phyloP scores from a whole-genome alignment of 1,140 invertebrate species.

The Monochamus saltuarius region DNA sequence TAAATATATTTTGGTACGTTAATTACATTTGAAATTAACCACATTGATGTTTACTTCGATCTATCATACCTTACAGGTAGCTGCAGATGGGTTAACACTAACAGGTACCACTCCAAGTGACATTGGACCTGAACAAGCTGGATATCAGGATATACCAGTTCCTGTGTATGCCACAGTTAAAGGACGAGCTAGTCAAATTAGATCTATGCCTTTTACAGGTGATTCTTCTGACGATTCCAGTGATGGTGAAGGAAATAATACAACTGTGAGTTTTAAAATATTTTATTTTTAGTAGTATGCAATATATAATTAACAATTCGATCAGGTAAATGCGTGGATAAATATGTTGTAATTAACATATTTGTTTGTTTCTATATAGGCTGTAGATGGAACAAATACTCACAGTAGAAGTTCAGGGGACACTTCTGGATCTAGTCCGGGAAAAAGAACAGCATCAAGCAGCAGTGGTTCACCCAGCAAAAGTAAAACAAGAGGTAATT shows the following conservation, averaged over 20 bases:
- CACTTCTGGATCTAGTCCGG: slow-evolving; percentile 78
- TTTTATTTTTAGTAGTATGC: slow-evolving; percentile 5
- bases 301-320: not conserved
- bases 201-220: slow-evolving; percentile 92
- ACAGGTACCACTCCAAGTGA: slow-evolving; percentile 51
- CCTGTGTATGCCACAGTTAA: slow-evolving; percentile 96
- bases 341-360: slow-evolving; percentile 3
- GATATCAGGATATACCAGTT: slow-evolving; percentile 84
- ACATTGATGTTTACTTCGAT: too few relatives aligned
- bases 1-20: too few relatives aligned
- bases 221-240: slow-evolving; percentile 94
- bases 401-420: slow-evolving; percentile 84
- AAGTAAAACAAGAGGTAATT: slow-evolving; percentile 66
- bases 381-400: slow-evolving; percentile 56
- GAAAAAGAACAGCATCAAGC: slow-evolving; percentile 67
- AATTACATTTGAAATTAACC: too few relatives aligned
- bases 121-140: slow-evolving; percentile 58
- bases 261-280: slow-evolving; percentile 38
- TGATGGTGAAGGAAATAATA: slow-evolving; percentile 86
- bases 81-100: slow-evolving; percentile 76
- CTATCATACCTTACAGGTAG: slow-evolving; percentile 62
- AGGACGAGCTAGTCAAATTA: slow-evolving; percentile 92
- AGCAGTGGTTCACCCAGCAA: slow-evolving; percentile 82
- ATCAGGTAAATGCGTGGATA: too few relatives aligned
- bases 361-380: slow-evolving; percentile 24